A percentile compares a stretch with the other conserved stretches of the same genome.
Evolutionary conservation across 35 echinoderm and acorn worm species (phyloP).

Genomic region (Diadema setosum): DNA sequence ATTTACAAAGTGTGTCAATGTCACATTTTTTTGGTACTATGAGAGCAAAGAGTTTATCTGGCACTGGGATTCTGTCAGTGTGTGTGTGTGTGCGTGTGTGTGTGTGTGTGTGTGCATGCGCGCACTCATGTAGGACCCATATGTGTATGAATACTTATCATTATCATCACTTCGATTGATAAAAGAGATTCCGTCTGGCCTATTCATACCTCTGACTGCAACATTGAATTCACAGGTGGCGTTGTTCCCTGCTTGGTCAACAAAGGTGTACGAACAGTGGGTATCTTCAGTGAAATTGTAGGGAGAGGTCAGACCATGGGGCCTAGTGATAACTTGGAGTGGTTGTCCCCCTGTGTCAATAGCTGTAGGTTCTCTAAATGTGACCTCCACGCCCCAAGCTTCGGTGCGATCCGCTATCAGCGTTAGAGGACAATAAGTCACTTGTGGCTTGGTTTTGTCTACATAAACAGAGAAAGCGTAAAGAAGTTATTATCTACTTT

Average conservation of each 20-base stretch:
- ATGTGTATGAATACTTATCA: no score
- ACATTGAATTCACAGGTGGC: neutral
- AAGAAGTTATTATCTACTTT: neutral
- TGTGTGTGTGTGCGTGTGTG: no score
- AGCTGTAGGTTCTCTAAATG: neutral
- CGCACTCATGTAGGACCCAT: no score
- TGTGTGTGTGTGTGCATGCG: no score
- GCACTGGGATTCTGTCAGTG: no score
- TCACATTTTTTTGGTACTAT: no score
- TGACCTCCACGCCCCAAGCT: neutral
- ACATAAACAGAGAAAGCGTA: neutral
- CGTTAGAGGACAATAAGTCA: no score
- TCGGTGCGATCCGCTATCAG: no score
- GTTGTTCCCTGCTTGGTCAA: neutral
- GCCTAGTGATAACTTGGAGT: neutral
- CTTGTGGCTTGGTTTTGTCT: conserved; percentile 42
- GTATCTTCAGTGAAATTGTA: neutral
- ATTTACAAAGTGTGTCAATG: no score
- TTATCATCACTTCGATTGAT: no score
- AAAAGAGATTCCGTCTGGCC: no score
- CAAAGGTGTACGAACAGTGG: neutral
- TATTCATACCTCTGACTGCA: neutral
- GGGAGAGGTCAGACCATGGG: neutral
- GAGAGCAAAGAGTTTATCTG: no score
- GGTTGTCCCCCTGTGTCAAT: neutral